Evolutionary conservation across 2,797 vertebrate genomes (phyloP).

Genomic region (Channallabes apus): DNA sequence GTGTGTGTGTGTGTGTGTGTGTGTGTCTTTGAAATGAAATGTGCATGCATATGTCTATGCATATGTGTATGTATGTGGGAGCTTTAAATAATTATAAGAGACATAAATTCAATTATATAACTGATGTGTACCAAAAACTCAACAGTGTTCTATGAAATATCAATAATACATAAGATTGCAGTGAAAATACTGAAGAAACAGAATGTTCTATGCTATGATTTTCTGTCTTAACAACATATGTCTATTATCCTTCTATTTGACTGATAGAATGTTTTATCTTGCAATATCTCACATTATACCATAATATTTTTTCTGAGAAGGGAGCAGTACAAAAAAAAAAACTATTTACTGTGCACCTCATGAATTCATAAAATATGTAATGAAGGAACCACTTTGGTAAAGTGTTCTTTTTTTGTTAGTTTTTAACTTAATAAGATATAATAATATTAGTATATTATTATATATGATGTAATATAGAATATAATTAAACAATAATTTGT

Average conservation of each 20-base stretch:
- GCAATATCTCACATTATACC: not conserved
- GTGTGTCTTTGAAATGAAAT: not conserved
- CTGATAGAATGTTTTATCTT: not conserved
- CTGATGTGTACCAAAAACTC: not conserved
- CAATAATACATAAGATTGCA: not conserved
- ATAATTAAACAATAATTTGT: no score
- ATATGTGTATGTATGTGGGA: not conserved
- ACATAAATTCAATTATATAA: not conserved
- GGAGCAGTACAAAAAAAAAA: not conserved
- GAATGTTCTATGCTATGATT: not conserved
- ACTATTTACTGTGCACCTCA: not conserved
- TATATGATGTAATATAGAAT: no score
- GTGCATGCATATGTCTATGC: conserved; percentile 7
- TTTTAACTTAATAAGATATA: no score
- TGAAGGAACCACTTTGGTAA: not conserved
- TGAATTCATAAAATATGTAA: not conserved
- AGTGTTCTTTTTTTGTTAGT: no score
- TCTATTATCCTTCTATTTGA: not conserved
- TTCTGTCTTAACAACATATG: no score
- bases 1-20: conserved; percentile 49
- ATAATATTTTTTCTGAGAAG: not conserved
- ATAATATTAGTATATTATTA: no score
- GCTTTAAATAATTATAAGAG: not conserved
- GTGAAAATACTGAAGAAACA: not conserved
- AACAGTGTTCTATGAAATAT: not conserved